Evolutionary conservation across 2,113 vertebrate genomes (phyloP), one percentile per base, ranked within the genome.

Genomic region (Elanus axillaris): DNA sequence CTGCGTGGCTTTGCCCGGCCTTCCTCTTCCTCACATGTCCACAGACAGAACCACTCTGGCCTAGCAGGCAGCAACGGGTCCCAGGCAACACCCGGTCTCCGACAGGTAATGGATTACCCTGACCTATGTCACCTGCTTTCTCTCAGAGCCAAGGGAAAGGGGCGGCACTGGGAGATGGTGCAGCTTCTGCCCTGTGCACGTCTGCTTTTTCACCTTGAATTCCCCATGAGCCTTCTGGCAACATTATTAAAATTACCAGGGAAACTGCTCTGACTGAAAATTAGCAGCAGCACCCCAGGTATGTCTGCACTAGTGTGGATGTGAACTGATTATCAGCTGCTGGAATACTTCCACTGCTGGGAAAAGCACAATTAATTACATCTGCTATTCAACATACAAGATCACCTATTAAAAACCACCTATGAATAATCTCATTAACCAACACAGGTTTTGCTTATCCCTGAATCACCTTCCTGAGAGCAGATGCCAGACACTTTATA

Each of bases 341-440:
- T 95, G 78, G 60, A 91, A 48, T 72, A 78, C 19, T 87, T 85
- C 50, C 81, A 69, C 48, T 72, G 42, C 27, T 85, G 68, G 45
- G 69, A 95, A 92, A 86, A 84, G 20, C 43, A 80, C 63, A 90
- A 62, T 96, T 96, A 95, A 96, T 96, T 90, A 90, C 67, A 83
- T 42, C 71, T 91, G 77, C 63, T 94, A 62, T n/a, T 91, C 50
- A 36, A 76, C 63, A 47, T 48, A 50, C 48, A 82, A 76, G 58
- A 64, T 82, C 32, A 66, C 66, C 82, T 82, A 89, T 88, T 95
- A 85, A 90, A 90, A 95, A 16, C 3, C 81, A 94, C 38, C 74
- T 85, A 76, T 16, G 36, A 94, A 91, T 86, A 94, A 85, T 67
- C 32, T 69, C 55, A 91, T 88, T 86, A 91, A 74, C 55, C 43